Evolutionary conservation across 2,113 vertebrate species (phyloP).

Genomic region (Pardalotus punctatus): DNA sequence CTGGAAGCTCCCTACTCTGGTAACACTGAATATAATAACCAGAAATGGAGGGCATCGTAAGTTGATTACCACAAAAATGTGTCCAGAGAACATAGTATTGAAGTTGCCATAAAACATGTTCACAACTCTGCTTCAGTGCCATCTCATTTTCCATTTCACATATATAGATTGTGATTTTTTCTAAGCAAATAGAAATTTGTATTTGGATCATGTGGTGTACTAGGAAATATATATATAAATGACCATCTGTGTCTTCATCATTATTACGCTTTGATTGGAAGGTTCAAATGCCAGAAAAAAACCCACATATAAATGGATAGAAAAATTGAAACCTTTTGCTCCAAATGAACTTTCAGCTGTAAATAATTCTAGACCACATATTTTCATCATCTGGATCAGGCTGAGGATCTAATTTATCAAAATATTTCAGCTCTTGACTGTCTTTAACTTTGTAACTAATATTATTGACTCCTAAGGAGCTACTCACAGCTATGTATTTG

Average conservation of each 20-base stretch:
- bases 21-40: neutral
- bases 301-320: neutral
- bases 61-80: neutral
- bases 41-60: neutral
- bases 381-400: neutral
- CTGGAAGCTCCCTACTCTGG: neutral
- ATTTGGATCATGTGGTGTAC: neutral
- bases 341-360: neutral
- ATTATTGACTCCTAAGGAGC: neutral
- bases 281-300: neutral
- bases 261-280: neutral
- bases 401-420: neutral
- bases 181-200: neutral
- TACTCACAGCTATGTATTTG: neutral
- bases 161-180: neutral
- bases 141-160: neutral
- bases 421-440: neutral
- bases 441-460: neutral
- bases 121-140: neutral
- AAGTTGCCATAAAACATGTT: neutral
- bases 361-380: neutral
- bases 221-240: neutral
- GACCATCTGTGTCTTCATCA: neutral
- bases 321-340: neutral
- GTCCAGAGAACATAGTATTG: neutral